These are phyloP conservation scores for Ceratitis capitata DNA, from an alignment of 1,140 invertebrate genomes.

Conservation along the genomic window DNA sequence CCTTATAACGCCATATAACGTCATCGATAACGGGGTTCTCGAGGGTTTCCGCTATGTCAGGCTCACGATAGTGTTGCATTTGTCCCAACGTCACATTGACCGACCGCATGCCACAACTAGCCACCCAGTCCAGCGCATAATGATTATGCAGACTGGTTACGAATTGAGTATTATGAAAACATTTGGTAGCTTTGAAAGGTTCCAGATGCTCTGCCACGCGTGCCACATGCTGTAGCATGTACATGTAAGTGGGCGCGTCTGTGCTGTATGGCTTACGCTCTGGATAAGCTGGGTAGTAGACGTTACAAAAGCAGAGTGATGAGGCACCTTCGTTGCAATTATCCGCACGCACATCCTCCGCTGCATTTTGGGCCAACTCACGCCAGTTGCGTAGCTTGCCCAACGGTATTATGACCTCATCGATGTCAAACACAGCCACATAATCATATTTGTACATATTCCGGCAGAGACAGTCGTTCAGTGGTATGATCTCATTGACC, in stretches of 20 bases:
- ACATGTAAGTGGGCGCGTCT: conserved; percentile 53
- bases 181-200: conserved; percentile 50
- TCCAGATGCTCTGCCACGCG: conserved; percentile 50
- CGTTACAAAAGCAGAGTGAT: conserved; percentile 89
- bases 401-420: conserved; percentile 78
- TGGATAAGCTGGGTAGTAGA: conserved; percentile 91
- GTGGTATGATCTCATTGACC: conserved; percentile 89
- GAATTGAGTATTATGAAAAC: conserved; percentile 51
- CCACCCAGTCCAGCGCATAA: conserved; percentile 71
- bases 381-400: conserved; percentile 66
- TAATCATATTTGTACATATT: conserved; percentile 81
- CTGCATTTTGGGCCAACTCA: conserved; percentile 45
- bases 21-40: conserved; percentile 2
- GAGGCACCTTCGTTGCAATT: conserved; percentile 71
- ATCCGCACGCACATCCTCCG: conserved; percentile 45
- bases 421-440: conserved; percentile 78
- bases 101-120: conserved; percentile 80
- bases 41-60: neutral
- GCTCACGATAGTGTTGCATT: conserved; percentile 85
- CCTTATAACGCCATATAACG: conserved; percentile 25
- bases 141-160: conserved; percentile 54
- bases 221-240: conserved; percentile 60
- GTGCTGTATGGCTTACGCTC: conserved; percentile 78
- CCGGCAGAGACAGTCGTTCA: conserved; percentile 84
- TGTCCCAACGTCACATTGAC: conserved; percentile 82